Evolutionary conservation across 2,113 vertebrate genomes (phyloP).

Genomic region (Thinocorus orbignyianus): DNA sequence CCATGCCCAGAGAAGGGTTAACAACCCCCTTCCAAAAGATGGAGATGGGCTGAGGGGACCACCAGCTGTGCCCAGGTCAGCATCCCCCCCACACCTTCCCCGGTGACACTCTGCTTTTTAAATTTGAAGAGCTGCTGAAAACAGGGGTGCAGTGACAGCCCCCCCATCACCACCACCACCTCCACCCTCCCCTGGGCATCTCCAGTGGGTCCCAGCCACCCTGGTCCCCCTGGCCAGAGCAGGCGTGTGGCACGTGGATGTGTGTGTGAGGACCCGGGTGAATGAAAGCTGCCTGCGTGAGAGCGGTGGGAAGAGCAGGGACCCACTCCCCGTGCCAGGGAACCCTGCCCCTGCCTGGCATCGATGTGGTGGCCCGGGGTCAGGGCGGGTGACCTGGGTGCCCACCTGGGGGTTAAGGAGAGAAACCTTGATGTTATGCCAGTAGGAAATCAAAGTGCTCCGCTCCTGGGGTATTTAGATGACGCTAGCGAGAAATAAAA

Average conservation of each 20-base stretch:
- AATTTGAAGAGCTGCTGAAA: not conserved
- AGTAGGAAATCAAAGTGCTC: slow-evolving; percentile 14
- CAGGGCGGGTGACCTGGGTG: not conserved
- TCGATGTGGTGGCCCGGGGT: accelerated
- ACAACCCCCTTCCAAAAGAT: not conserved
- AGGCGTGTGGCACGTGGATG: not conserved
- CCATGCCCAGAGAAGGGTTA: not conserved
- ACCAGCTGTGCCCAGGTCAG: not conserved
- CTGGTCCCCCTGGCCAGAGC: not conserved
- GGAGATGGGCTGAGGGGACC: not conserved
- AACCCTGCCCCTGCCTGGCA: not conserved
- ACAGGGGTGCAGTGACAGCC: not conserved
- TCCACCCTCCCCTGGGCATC: accelerated
- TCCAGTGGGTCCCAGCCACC: accelerated
- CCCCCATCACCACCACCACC: accelerated
- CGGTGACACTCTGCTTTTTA: not conserved
- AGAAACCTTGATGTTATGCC: not conserved
- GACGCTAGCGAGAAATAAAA: slow-evolving; percentile 51
- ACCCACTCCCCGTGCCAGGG: accelerated
- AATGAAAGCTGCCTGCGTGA: not conserved
- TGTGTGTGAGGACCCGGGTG: not conserved
- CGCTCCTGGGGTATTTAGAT: slow-evolving; percentile 35
- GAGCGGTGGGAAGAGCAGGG: not conserved
- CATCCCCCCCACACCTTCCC: not conserved
- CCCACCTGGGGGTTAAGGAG: not conserved